Conservation (phyloP, 2,797 vertebrate genomes). For the Taenioides sp. region DNA sequence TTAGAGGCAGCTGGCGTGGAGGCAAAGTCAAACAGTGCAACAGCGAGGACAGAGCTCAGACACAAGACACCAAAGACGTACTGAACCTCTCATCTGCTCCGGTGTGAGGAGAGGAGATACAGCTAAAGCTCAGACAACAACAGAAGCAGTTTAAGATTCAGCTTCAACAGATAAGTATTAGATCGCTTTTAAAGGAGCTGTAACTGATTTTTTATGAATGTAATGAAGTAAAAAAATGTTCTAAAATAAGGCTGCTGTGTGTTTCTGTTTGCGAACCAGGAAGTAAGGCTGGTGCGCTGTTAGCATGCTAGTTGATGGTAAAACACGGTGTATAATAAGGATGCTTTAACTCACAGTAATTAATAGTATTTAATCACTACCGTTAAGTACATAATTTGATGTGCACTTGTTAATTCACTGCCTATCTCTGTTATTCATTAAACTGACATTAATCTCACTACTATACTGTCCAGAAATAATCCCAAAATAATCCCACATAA, state of each 20-base stretch:
- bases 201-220: too few species aligned
- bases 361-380: not conserved
- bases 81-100: slow-evolving; percentile 55
- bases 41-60: slow-evolving; percentile 12
- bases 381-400: not conserved
- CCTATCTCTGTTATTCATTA: not conserved
- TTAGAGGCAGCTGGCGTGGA: slow-evolving; percentile 19
- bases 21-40: slow-evolving; percentile 34
- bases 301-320: too few species aligned
- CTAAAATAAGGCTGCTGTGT: too few species aligned
- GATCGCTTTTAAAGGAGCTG: too few species aligned
- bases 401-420: not conserved
- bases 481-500: too few species aligned
- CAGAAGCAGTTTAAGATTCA: slow-evolving; percentile 30
- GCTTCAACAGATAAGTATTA: slow-evolving; percentile 25
- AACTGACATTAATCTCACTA: too few species aligned
- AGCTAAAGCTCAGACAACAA: slow-evolving; percentile 38
- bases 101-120: slow-evolving; percentile 50
- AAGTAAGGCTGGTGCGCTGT: too few species aligned
- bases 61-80: slow-evolving; percentile 15
- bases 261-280: too few species aligned
- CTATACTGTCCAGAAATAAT: too few species aligned
- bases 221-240: too few species aligned
- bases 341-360: not conserved
- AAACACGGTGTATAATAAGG: too few species aligned